phyloP scores from a whole-genome alignment of 2,888 invertebrate genomes.

The Pimpla rufipes region DNA sequence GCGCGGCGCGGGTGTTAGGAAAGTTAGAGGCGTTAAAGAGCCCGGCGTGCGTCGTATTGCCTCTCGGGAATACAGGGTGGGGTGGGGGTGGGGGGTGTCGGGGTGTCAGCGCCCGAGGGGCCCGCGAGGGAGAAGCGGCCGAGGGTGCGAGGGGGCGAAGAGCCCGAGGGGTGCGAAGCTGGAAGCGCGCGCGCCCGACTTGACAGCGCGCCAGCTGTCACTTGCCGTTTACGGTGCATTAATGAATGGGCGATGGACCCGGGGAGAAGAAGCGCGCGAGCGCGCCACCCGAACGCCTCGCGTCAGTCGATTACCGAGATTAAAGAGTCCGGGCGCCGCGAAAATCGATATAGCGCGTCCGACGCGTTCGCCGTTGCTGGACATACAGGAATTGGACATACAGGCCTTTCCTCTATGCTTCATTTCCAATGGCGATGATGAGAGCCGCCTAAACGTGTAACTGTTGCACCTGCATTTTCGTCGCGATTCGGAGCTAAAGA shows the following conservation, averaged over 20 bases:
- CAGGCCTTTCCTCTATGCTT: neutral
- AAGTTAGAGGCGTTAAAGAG: slow-evolving; percentile 74
- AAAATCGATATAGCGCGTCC: slow-evolving; percentile 62
- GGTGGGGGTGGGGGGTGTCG: slow-evolving; percentile 39
- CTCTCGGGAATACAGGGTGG: slow-evolving; percentile 1
- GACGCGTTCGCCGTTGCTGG: neutral
- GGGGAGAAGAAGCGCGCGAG: neutral
- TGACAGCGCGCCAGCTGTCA: slow-evolving; percentile 77
- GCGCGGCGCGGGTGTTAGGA: slow-evolving; percentile 64
- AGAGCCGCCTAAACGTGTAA: neutral
- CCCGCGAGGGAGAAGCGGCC: slow-evolving; percentile 36
- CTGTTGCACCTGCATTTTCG: neutral
- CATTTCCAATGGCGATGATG: neutral
- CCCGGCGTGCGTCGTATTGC: slow-evolving; percentile 60
- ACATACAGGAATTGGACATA: neutral
- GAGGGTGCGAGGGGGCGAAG: slow-evolving; percentile 26
- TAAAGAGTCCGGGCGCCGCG: slow-evolving; percentile 70
- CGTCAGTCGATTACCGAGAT: slow-evolving; percentile 74
- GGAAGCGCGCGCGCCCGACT: slow-evolving; percentile 70
- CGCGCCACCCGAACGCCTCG: slow-evolving; percentile 56
- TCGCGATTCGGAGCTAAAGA: neutral
- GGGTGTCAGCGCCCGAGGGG: slow-evolving; percentile 54
- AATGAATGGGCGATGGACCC: slow-evolving; percentile 49
- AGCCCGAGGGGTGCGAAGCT: neutral
- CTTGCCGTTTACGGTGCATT: slow-evolving; percentile 61